Conservation (phyloP, 1,140 invertebrate genomes). For the Mamestra configurata region DNA sequence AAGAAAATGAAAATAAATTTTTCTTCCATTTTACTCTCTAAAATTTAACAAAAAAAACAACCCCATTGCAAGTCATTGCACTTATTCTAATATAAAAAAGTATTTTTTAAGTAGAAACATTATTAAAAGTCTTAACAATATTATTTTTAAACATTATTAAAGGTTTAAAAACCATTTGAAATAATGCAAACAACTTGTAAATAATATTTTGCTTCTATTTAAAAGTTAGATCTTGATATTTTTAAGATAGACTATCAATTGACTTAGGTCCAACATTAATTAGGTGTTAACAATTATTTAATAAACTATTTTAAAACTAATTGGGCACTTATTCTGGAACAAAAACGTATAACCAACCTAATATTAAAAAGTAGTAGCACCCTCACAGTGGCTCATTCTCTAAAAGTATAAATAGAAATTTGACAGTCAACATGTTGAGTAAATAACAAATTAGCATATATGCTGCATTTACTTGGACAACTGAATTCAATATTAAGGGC, state of each 20-base stretch:
- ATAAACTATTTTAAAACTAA: not conserved
- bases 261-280: not conserved
- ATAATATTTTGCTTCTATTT: not conserved
- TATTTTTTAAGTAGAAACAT: slow-evolving; percentile 9
- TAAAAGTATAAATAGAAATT: no score
- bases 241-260: not conserved
- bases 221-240: not conserved
- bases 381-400: no score
- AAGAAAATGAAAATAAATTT: slow-evolving; percentile 33
- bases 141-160: not conserved
- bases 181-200: not conserved
- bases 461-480: no score
- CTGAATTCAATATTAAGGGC: no score
- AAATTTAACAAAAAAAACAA: slow-evolving; percentile 47
- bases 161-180: not conserved
- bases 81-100: not conserved
- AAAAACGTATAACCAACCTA: no score
- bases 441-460: no score
- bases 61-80: slow-evolving; percentile 1
- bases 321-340: no score
- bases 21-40: slow-evolving; percentile 10
- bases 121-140: slow-evolving; percentile 27
- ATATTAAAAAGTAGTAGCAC: no score
- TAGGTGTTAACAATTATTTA: slow-evolving; percentile 13
- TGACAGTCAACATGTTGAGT: no score